These are phyloP conservation scores for Hylyphantes graminicola DNA, from an alignment of 1,140 invertebrate species.

Conservation along the genomic window DNA sequence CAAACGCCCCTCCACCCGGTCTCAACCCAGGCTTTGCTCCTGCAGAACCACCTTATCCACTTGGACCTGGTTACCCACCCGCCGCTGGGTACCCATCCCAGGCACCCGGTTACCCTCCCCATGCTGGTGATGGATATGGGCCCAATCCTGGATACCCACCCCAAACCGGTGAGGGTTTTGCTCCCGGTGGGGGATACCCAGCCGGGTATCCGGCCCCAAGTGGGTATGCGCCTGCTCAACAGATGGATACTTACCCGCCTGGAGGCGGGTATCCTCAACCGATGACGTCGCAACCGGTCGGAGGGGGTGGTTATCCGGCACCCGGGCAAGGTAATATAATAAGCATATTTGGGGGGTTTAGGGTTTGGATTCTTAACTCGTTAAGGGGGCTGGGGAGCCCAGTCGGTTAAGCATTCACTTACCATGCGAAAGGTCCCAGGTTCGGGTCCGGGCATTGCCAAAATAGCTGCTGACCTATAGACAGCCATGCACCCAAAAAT, in stretches of 20 bases:
- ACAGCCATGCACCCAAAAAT: too few species aligned
- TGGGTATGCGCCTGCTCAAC: background rate
- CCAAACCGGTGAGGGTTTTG: background rate
- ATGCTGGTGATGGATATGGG: background rate
- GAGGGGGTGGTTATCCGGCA: slow-evolving; percentile 27
- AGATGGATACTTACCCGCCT: slow-evolving; percentile 15
- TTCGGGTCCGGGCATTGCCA: too few species aligned
- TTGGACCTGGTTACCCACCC: slow-evolving; percentile 8
- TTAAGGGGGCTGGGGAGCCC: too few species aligned
- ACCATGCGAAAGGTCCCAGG: too few species aligned
- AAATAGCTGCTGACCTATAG: too few species aligned
- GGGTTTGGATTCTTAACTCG: too few species aligned
- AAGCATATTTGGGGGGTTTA: too few species aligned
- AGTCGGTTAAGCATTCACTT: too few species aligned
- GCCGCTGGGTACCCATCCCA: slow-evolving; percentile 22
- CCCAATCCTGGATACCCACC: slow-evolving; percentile 3
- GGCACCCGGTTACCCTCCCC: background rate
- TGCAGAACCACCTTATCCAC: slow-evolving; percentile 21
- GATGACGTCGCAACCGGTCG: slow-evolving; percentile 25
- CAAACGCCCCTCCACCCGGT: slow-evolving; percentile 19
- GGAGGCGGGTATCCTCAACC: slow-evolving; percentile 23
- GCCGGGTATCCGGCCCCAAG: slow-evolving; percentile 3
- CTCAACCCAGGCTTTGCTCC: slow-evolving; percentile 23
- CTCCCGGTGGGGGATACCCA: background rate
- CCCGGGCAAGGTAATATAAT: background rate